These are phyloP conservation scores for Automeris io DNA, from an alignment of 2,888 invertebrate species.

Conservation along the genomic window DNA sequence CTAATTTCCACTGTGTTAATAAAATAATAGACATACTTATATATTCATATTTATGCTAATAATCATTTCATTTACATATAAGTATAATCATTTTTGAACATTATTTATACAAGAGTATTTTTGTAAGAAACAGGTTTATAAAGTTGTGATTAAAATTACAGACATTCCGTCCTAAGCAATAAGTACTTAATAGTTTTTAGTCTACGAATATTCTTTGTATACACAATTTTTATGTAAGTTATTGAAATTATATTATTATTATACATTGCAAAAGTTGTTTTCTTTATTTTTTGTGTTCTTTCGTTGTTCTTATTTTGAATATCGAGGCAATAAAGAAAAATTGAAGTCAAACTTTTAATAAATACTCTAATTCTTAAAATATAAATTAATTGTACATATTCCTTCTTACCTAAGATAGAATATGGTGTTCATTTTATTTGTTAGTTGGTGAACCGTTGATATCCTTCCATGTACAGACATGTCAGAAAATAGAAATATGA, in stretches of 20 bases:
- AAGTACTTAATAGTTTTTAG: constrained; percentile 17
- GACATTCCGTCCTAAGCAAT: constrained; percentile 26
- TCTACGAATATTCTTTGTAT: constrained; percentile 13
- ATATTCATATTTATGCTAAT: too few species aligned
- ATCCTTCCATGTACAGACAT: constrained; percentile 39
- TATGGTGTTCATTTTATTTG: constrained; percentile 10
- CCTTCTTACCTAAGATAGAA: neutral
- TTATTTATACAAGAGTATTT: neutral
- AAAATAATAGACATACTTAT: too few species aligned
- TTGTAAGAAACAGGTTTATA: constrained; percentile 4
- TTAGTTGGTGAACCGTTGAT: constrained; percentile 16
- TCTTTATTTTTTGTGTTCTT: neutral
- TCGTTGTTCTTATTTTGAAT: constrained; percentile 3
- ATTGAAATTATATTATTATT: constrained; percentile 30
- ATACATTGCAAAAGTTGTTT: constrained; percentile 5
- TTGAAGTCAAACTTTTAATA: too few species aligned
- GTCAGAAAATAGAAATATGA: constrained; percentile 15
- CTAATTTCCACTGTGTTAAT: too few species aligned
- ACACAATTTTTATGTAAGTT: constrained; percentile 29
- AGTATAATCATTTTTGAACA: too few species aligned
- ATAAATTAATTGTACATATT: too few species aligned
- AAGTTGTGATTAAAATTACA: constrained; percentile 9
- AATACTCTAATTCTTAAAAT: too few species aligned
- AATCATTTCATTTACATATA: too few species aligned
- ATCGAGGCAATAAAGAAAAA: too few species aligned